Conservation (phyloP, 2,888 invertebrate species). For the Plagiodera versicolora region DNA sequence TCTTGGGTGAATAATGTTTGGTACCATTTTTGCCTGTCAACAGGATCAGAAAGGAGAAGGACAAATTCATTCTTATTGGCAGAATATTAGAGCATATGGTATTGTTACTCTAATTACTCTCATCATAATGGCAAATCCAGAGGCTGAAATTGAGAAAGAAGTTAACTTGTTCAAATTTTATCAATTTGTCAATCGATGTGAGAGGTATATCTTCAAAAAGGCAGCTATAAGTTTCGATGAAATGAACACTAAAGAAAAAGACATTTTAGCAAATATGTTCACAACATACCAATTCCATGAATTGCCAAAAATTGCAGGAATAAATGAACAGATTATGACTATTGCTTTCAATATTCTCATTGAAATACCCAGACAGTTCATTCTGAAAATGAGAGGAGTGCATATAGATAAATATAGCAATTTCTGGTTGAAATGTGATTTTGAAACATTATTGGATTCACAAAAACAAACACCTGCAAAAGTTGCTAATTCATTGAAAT, state of each 20-base stretch:
- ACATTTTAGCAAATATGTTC: neutral
- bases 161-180: neutral
- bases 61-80: conserved; percentile 1
- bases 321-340: neutral
- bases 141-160: conserved; percentile 2
- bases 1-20: conserved; percentile 6
- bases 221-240: neutral
- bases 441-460: neutral
- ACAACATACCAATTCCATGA: conserved; percentile 6
- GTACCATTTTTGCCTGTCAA: conserved; percentile 14
- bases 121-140: conserved; percentile 1
- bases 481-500: conserved; percentile 5
- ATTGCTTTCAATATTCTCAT: neutral
- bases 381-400: neutral
- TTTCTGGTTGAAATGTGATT: neutral
- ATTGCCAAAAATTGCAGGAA: neutral
- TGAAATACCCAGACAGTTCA: neutral
- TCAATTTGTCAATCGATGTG: conserved; percentile 4
- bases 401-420: neutral
- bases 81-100: conserved; percentile 10
- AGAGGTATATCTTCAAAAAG: neutral
- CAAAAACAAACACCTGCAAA: neutral
- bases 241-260: conserved; percentile 8
- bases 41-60: conserved; percentile 3
- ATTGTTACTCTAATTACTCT: conserved; percentile 2